These are phyloP conservation scores for Argyrosomus regius DNA, from an alignment of 2,797 vertebrate species.

Conservation along the genomic window DNA sequence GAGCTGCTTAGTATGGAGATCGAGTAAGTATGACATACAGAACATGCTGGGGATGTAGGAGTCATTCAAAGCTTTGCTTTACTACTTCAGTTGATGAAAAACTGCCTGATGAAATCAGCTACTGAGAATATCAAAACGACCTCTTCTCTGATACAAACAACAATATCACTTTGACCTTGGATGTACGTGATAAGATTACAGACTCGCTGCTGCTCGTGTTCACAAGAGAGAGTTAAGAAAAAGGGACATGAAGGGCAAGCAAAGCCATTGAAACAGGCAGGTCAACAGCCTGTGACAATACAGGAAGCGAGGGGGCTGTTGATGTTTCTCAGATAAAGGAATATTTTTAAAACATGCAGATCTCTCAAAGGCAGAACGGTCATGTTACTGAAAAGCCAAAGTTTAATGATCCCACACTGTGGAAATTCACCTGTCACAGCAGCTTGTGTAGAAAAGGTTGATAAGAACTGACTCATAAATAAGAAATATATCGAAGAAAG, in stretches of 20 bases:
- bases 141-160: neutral
- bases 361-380: neutral
- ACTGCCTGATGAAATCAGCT: neutral
- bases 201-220: conserved; percentile 9
- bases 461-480: too few relatives aligned
- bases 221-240: neutral
- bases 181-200: conserved; percentile 2
- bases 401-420: too few relatives aligned
- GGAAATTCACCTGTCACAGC: too few relatives aligned
- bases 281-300: neutral
- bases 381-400: neutral
- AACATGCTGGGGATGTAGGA: neutral
- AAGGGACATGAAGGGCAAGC: neutral
- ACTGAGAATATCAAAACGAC: neutral
- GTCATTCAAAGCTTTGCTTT: neutral
- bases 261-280: neutral
- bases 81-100: neutral
- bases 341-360: neutral
- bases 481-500: too few relatives aligned
- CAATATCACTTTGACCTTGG: conserved; percentile 9
- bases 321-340: neutral
- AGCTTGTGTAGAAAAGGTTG: too few relatives aligned
- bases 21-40: conserved; percentile 87
- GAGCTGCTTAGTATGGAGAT: conserved; percentile 99
- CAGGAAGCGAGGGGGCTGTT: neutral